phyloP scores from a whole-genome alignment of 2,113 vertebrate genomes.

The Microtus ochrogaster region DNA sequence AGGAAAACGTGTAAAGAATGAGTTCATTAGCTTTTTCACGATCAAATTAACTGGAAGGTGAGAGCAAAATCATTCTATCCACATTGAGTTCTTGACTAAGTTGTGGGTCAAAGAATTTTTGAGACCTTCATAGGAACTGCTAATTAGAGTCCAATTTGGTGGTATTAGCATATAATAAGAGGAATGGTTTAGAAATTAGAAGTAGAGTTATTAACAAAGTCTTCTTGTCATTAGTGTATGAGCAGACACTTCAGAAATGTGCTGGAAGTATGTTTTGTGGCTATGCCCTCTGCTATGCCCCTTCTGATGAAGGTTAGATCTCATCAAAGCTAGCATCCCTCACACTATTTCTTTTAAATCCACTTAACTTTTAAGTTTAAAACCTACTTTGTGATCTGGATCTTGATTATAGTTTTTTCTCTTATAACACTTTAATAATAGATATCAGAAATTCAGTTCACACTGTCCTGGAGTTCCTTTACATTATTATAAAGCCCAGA shows the following conservation, averaged over 20 bases:
- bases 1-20: neutral
- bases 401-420: neutral
- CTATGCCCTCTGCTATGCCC: neutral
- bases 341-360: neutral
- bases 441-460: neutral
- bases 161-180: neutral
- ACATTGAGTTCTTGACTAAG: neutral
- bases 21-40: neutral
- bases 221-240: neutral
- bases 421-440: neutral
- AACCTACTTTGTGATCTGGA: neutral
- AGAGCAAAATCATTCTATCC: neutral
- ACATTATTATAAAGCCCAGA: neutral
- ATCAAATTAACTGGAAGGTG: neutral
- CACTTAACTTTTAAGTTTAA: neutral
- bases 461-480: neutral
- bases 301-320: neutral
- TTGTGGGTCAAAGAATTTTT: neutral
- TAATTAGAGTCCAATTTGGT: slow-evolving; percentile 21
- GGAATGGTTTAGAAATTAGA: neutral
- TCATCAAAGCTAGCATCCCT: neutral
- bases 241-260: neutral
- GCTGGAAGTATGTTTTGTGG: neutral
- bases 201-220: neutral
- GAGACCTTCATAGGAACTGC: neutral